Percentiles rank a stretch among this genome's conserved stretches.
Evolutionary conservation across 2,888 invertebrate genomes (phyloP).

Genomic region (Drosophila tanythrix): DNA sequence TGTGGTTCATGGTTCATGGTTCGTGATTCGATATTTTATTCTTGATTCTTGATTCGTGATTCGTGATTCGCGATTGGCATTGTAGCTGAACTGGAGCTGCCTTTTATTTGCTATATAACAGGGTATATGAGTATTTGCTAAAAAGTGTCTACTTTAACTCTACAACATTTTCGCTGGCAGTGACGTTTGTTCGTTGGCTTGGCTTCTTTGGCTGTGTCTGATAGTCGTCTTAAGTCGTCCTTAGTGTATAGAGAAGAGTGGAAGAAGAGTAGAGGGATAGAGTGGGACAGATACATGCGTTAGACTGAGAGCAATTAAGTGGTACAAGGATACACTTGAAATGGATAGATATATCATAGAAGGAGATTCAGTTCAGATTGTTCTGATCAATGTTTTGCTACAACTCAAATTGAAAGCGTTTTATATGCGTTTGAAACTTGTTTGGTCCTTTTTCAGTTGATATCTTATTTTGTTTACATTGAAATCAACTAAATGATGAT

Average conservation of each 20-base stretch:
- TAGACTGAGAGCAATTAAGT: not conserved
- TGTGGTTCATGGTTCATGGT: slow-evolving; percentile 4
- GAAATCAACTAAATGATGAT: slow-evolving; percentile 21
- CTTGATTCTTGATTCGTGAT: not conserved
- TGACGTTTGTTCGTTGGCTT: slow-evolving; percentile 67
- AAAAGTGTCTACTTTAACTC: slow-evolving; percentile 16
- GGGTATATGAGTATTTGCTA: slow-evolving; percentile 25
- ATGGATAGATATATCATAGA: not conserved
- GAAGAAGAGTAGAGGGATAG: not conserved
- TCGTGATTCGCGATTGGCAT: slow-evolving; percentile 36
- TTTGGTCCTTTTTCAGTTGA: slow-evolving; percentile 54
- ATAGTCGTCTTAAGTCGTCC: slow-evolving; percentile 31
- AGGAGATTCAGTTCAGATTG: slow-evolving; percentile 1
- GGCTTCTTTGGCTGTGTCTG: slow-evolving; percentile 60
- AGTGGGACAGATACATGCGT: not conserved
- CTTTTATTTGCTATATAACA: not conserved
- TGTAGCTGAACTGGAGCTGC: slow-evolving; percentile 31
- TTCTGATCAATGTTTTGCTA: slow-evolving; percentile 1
- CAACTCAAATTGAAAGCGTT: slow-evolving; percentile 31
- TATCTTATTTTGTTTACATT: slow-evolving; percentile 14
- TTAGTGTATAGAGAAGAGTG: slow-evolving; percentile 4
- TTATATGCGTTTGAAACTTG: slow-evolving; percentile 37
- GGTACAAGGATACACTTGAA: not conserved
- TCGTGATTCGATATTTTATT: not conserved
- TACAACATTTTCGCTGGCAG: slow-evolving; percentile 60